Percentiles rank a stretch among this genome's conserved stretches.
Conservation (phyloP, 1,140 invertebrate genomes). For the Lordiphosa stackelbergi region DNA sequence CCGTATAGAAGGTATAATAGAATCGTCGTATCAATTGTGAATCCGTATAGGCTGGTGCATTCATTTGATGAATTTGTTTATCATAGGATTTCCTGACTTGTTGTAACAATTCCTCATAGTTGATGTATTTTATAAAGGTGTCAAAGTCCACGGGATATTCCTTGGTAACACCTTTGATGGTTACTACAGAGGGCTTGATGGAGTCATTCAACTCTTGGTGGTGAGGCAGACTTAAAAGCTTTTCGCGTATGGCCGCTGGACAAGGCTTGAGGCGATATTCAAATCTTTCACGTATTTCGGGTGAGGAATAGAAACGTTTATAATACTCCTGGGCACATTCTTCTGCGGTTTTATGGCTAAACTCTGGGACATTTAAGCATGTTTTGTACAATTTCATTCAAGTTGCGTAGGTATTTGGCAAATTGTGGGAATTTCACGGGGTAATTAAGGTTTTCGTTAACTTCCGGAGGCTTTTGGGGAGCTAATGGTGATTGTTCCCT, state of each 20-base stretch:
- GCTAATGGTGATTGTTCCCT: too few relatives aligned
- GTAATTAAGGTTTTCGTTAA: neutral
- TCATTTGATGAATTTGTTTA: neutral
- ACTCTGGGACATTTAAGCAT: conserved; percentile 30
- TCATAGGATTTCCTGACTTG: neutral
- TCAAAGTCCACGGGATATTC: conserved; percentile 5
- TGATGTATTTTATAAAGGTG: conserved; percentile 2
- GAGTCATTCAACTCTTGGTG: neutral
- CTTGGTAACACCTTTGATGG: neutral
- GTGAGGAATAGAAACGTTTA: conserved; percentile 20
- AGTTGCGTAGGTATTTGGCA: conserved; percentile 23
- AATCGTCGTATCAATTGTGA: neutral
- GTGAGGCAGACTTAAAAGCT: conserved; percentile 8
- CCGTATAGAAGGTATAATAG: conserved; percentile 1
- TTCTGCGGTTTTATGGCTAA: neutral
- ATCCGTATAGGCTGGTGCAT: neutral
- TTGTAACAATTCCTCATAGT: conserved; percentile 4
- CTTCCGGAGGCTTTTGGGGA: neutral
- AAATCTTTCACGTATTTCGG: conserved; percentile 24
- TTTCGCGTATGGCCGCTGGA: conserved; percentile 15
- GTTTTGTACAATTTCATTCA: conserved; percentile 24
- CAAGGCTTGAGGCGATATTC: conserved; percentile 25
- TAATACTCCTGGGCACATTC: conserved; percentile 31
- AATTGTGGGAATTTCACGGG: conserved; percentile 21
- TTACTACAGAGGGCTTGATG: neutral